These are phyloP conservation scores for Tachuris rubrigastra DNA, from an alignment of 2,113 vertebrate species.

Conservation along the genomic window DNA sequence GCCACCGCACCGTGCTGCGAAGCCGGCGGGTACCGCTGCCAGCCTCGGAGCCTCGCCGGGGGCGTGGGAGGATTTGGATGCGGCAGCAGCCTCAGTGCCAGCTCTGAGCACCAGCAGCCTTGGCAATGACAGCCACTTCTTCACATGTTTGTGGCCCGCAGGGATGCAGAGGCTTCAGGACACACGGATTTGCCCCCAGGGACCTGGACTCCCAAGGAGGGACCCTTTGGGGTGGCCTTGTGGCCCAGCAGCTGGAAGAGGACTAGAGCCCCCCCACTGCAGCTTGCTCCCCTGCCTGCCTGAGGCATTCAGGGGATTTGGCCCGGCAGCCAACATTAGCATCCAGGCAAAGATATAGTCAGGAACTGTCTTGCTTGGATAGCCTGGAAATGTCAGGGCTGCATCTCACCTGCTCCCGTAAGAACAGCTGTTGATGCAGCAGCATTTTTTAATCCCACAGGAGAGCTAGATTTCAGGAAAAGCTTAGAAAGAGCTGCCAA, in stretches of 20 bases:
- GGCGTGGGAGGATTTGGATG: slow-evolving; percentile 1
- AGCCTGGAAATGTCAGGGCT: background rate
- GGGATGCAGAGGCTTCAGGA: background rate
- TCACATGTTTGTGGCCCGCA: accelerated
- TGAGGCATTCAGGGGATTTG: accelerated
- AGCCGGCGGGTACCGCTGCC: background rate
- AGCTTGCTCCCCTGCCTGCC: background rate
- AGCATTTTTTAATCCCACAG: background rate
- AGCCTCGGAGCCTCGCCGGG: background rate
- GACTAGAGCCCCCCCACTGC: background rate
- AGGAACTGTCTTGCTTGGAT: background rate
- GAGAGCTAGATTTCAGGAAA: slow-evolving; percentile 9
- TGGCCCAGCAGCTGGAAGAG: accelerated
- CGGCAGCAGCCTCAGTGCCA: background rate
- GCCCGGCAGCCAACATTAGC: background rate
- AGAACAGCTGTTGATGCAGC: background rate
- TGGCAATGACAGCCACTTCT: background rate
- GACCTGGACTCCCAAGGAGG: accelerated
- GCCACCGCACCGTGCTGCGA: accelerated
- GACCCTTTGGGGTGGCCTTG: accelerated
- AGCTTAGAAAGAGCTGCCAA: slow-evolving; percentile 14
- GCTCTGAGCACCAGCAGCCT: background rate
- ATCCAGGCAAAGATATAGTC: background rate
- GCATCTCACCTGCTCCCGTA: background rate
- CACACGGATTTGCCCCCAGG: accelerated